Base-by-base conservation (phyloP, 1,140 invertebrate genomes). In the Eriocheir sinensis region DNA sequence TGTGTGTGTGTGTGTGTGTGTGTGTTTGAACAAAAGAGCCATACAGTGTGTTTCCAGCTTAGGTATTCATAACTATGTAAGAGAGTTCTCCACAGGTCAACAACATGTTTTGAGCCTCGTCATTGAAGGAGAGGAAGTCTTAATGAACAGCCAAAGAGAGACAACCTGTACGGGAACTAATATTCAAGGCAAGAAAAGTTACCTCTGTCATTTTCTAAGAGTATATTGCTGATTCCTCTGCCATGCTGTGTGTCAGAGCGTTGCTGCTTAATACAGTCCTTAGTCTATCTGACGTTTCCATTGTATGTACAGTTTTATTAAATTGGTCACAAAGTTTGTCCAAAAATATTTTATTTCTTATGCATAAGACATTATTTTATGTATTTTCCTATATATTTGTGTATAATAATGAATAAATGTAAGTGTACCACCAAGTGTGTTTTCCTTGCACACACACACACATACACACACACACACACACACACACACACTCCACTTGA, bases 351-450 rank as follows among this genome's bases (percentile, higher is more conserved):
- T 92, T 95, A 95, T 95, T 91, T 95, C 94, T 85, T 95, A 80
- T 95, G 91, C 86, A 92, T 93, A 95, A 95, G 94, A 95, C 86
- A 95, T 95, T 95, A 95, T 95, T 95, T 95, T 95, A 95, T 95
- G 94, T 95, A 95, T 95, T 95, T 95, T 95, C 94, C 94, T 95
- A 95, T 92, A 95, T 95, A 95, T 95, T 95, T 95, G 94, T 95
- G 94, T 95, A 95, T 94, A 92, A 94, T 94, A 95, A 90, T 93
- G 91, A 93, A 93, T 95, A 95, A 92, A 95, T 95, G 91, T 95
- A 95, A 95, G 89, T 95, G 93, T 94, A 94, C 60, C 79, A 88
- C 88, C 38, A 12, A 15, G 48, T 38, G 34, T 38, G 30, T 94
- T 48, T 21, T 81, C 60, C 53, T 32, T 44, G 30, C 41, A n/a